These are phyloP conservation scores for Formica exsecta DNA, from an alignment of 1,140 invertebrate genomes.

Conservation along the genomic window DNA sequence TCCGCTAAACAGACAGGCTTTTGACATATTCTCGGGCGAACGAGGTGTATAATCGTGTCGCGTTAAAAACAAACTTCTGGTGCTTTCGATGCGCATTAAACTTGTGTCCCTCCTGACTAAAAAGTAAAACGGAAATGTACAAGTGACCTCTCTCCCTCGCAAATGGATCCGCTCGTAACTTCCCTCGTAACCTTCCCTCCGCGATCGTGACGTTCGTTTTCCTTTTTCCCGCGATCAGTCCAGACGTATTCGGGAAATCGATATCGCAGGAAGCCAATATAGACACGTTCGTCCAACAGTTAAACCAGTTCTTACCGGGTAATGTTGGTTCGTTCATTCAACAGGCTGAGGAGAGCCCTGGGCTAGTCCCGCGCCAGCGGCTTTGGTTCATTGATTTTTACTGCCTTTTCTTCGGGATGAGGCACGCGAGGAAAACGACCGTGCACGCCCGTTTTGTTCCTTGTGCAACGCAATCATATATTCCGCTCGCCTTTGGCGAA, in stretches of 20 bases:
- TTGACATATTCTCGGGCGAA: conserved; percentile 37
- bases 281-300: conserved; percentile 53
- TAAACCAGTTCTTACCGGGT: conserved; percentile 56
- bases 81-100: background rate
- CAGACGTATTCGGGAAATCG: conserved; percentile 40
- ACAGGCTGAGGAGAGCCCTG: conserved; percentile 60
- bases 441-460: conserved; percentile 37
- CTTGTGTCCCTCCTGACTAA: conserved; percentile 4
- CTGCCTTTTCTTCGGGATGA: conserved; percentile 56
- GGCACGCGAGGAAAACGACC: conserved; percentile 31
- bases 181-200: conserved; percentile 3
- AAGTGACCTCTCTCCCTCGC: background rate
- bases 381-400: conserved; percentile 63
- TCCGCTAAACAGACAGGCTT: conserved; percentile 1
- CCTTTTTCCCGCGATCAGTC: conserved; percentile 25
- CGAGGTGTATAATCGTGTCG: conserved; percentile 23
- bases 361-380: conserved; percentile 56
- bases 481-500: conserved; percentile 22
- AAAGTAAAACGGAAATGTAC: conserved; percentile 37
- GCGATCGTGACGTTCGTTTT: background rate
- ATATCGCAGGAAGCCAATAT: conserved; percentile 35
- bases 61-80: conserved; percentile 6
- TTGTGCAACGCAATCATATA: conserved; percentile 45
- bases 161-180: conserved; percentile 10
- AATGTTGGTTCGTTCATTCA: conserved; percentile 59